Evolutionary conservation across 1,140 invertebrate genomes (phyloP).

Genomic region (Spodoptera litura): DNA sequence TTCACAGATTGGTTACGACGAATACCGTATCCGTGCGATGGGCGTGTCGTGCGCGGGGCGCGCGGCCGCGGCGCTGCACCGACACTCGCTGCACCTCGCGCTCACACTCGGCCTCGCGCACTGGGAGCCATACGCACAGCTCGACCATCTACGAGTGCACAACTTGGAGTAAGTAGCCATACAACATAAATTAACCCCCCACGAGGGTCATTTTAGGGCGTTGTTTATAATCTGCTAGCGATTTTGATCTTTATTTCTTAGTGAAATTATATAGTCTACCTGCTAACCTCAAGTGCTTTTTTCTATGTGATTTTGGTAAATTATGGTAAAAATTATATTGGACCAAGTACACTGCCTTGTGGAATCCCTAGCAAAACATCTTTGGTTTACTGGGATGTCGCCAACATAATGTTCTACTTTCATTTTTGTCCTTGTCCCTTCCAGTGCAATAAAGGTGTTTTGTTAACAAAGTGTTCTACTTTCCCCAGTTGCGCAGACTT

Average conservation of each 20-base stretch:
- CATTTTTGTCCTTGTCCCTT: background rate
- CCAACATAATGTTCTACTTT: too few species aligned
- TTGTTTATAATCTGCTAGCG: too few species aligned
- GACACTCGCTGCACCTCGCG: slow-evolving; percentile 65
- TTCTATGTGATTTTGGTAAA: too few species aligned
- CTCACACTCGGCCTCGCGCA: slow-evolving; percentile 66
- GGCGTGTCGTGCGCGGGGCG: slow-evolving; percentile 71
- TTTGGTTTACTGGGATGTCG: too few species aligned
- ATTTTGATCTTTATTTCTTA: too few species aligned
- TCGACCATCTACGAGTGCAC: slow-evolving; percentile 69
- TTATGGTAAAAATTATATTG: too few species aligned
- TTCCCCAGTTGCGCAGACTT: slow-evolving; percentile 67
- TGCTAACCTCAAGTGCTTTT: too few species aligned
- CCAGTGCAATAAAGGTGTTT: background rate
- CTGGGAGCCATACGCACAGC: slow-evolving; percentile 76
- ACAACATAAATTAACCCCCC: background rate
- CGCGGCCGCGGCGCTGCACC: slow-evolving; percentile 57
- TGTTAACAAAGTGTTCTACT: background rate
- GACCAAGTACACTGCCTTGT: too few species aligned
- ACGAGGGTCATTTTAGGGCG: too few species aligned
- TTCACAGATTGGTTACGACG: slow-evolving; percentile 74
- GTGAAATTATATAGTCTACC: too few species aligned
- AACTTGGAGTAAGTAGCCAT: slow-evolving; percentile 64
- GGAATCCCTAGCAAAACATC: too few species aligned
- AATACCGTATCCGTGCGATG: slow-evolving; percentile 75